These are phyloP conservation scores for Acleris literana DNA, from an alignment of 2,888 invertebrate species.

Conservation along the genomic window DNA sequence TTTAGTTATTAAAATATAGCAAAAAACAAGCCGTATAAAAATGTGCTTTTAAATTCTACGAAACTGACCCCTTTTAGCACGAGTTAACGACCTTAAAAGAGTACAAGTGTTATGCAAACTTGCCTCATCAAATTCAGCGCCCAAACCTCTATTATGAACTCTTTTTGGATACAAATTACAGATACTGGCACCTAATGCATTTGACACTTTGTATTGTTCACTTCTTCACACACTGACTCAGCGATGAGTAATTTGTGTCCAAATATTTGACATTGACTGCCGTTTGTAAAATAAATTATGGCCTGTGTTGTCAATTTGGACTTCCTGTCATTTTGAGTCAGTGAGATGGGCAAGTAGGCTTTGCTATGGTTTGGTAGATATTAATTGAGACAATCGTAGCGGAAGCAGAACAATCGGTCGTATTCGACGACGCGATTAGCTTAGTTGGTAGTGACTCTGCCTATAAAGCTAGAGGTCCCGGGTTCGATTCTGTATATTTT, in stretches of 20 bases:
- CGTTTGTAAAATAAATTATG: slow-evolving; percentile 25
- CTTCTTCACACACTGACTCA: slow-evolving; percentile 46
- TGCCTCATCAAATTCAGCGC: too few species aligned
- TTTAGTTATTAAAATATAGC: not conserved
- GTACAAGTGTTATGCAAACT: slow-evolving; percentile 32
- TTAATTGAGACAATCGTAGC: too few species aligned
- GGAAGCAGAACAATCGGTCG: too few species aligned
- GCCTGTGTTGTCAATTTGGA: slow-evolving; percentile 10
- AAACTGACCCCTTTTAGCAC: not conserved
- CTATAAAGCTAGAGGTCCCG: too few species aligned
- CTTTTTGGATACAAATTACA: too few species aligned
- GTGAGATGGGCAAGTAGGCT: not conserved
- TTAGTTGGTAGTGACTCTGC: too few species aligned
- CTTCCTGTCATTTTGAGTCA: slow-evolving; percentile 27
- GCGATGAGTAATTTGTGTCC: slow-evolving; percentile 43
- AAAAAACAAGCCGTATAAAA: not conserved
- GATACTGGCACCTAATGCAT: not conserved
- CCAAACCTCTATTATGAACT: too few species aligned
- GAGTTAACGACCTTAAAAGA: slow-evolving; percentile 25
- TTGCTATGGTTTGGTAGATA: too few species aligned
- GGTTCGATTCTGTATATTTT: too few species aligned
- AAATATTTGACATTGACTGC: slow-evolving; percentile 23
- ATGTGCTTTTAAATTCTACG: not conserved
- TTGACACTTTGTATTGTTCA: slow-evolving; percentile 28
- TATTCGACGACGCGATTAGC: too few species aligned